Base-by-base conservation (phyloP, 2,888 invertebrate species). In the Taenaris catops region DNA sequence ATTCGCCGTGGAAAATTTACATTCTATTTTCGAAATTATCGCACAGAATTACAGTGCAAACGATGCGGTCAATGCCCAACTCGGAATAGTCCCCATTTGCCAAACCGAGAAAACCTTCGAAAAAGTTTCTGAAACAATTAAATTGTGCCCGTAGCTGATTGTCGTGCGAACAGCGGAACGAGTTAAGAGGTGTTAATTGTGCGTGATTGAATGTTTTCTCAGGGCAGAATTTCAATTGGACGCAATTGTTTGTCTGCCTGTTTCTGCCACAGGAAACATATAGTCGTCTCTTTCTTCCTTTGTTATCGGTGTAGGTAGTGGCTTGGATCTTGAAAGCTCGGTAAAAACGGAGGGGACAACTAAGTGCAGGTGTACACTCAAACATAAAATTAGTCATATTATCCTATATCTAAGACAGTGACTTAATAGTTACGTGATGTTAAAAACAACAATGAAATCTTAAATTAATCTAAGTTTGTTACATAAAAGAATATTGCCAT, bases 101-200 rank as follows among this genome's bases (percentile, higher is more conserved):
- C 16, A 21, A 16, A 31, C 14, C 31, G 16, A 23, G 41, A 18
- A 36, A 46, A 38, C 16, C 35, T 36, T 35, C 29, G 23, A 49
- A 39, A 35, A 40, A 44, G 38, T 41, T 41, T 38, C 11, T 41
- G 39, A 55, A 58, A 70, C 79, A 84, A 86, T 84, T 86, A 80
- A 68, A 73, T 75, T 81, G 73, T 70, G 79, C 50, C 44, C 53
- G 41, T 44, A 39, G 46, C 45, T 78, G 75, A 87, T 87, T 83
- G 80, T 62, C 87, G 87, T 87, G 87, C 79, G 87, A 87, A 81
- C 83, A 64, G 28, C 55, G 53, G 70, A 71, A 53, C 80, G 87
- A 87, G 87, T 87, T 87, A 87, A 87, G 78, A 87, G 86, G 87
- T 87, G 87, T 87, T 87, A 87, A 87, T 87, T 87, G 87, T 74